Evolutionary conservation across 2,797 vertebrate genomes (phyloP), one percentile per base, ranked within the genome.

Genomic region (Neoniphon sammara): DNA sequence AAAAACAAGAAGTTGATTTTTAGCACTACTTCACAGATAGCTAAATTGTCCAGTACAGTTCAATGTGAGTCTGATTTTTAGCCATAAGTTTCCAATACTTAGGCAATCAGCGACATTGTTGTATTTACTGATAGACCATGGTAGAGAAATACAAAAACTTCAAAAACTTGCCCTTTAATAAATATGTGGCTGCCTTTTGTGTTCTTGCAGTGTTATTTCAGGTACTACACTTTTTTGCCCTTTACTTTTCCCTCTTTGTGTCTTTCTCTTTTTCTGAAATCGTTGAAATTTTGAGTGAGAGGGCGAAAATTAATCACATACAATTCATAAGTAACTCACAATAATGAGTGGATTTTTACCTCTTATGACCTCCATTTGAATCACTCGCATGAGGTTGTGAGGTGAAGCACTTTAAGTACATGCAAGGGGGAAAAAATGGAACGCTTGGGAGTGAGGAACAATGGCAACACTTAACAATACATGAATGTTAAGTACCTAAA

Each of bases 191-290:
- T 64, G 56, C 4, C 18, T 21, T 11, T 55, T n/a, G 46, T 50
- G 34, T 67, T 73, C 59, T 39, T 53, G 53, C 54, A 39, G 49
- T 23, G 17, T 25, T 79, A 31, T 71, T 73, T 56, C 67, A 1
- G 18, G 30, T 46, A 18, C 21, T 42, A n/a, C 5, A 53, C 23
- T 52, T 47, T 23, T 63, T 63, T 69, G 59, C 59, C 21, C 18
- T 79, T 61, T 20, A n/a, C 3, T 53, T 59, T 30, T 68, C 20
- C 3, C 25, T 42, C n/a, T 12, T 39, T 34, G n/a, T 46, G 30
- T 1, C 52, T n/a, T 34, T 18, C 36, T 66, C 6, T 60, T 7
- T 63, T 46, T 60, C 61, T 56, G 31, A 75, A 20, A 9, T 44
- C 60, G 66, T 57, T 18, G 54, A 49, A 73, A 50, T 70, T 31